phyloP scores from a whole-genome alignment of 1,140 invertebrate species.

The Aphidius ervi region DNA sequence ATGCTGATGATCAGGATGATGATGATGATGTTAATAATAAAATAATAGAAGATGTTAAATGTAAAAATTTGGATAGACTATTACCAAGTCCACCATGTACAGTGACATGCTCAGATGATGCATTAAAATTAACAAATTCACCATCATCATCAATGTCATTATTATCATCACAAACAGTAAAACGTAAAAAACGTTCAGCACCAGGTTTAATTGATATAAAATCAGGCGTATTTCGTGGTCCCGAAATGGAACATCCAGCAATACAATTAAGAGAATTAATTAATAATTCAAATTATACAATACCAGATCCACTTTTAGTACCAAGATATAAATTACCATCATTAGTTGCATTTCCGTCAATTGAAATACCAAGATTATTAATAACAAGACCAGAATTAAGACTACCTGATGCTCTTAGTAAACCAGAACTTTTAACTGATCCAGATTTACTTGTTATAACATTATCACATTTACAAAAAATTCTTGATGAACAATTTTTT shows the following conservation, averaged over 20 bases:
- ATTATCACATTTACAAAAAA: constrained; percentile 69
- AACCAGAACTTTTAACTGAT: constrained; percentile 67
- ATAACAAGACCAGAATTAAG: constrained; percentile 66
- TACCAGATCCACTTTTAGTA: constrained; percentile 76
- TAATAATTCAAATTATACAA: constrained; percentile 62
- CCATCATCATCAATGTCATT: background rate
- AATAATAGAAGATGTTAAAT: constrained; percentile 3
- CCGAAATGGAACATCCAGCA: constrained; percentile 51
- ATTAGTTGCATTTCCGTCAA: constrained; percentile 67
- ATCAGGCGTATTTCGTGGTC: constrained; percentile 7
- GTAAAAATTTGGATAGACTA: constrained; percentile 33
- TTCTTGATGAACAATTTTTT: constrained; percentile 48
- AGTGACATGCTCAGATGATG: constrained; percentile 49
- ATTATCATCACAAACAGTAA: background rate
- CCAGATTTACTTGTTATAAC: constrained; percentile 76
- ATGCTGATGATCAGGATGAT: background rate
- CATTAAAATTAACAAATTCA: constrained; percentile 5
- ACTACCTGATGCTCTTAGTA: constrained; percentile 66
- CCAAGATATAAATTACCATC: constrained; percentile 69
- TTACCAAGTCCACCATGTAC: constrained; percentile 49
- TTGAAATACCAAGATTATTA: constrained; percentile 71
- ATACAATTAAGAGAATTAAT: constrained; percentile 71
- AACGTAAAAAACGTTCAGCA: constrained; percentile 1
- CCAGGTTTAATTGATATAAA: constrained; percentile 17
- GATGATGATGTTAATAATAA: background rate